Base-by-base conservation (phyloP, 2,113 vertebrate genomes). In the Varanus komodoensis region DNA sequence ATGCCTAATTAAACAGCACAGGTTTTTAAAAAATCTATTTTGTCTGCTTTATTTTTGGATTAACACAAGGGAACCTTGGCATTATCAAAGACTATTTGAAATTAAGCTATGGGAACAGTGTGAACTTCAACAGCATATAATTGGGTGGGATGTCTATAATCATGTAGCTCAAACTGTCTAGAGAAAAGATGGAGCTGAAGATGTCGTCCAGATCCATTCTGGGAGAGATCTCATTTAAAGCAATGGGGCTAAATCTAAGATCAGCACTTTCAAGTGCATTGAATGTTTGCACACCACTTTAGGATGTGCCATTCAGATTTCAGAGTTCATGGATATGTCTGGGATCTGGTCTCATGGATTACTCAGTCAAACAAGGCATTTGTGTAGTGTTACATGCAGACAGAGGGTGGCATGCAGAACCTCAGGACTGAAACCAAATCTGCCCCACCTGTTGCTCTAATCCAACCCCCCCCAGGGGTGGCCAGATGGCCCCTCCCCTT, bases 1-100 rank as follows among this genome's bases (percentile, higher is more conserved):
- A 73, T 91, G 87, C 91, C 94, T 96, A 97, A 97, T 96, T 97
- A 96, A 97, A 95, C 79, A 84, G 89, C 78, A 73, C 94, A 88
- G 94, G 92, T 91, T 94, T 96, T 86, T 86, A 71, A 94, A 83
- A 92, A 94, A 95, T 52, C 90, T 91, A 74, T 64, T 83, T 89
- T 90, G 89, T 92, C 52, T 29, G 69, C 93, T 94, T 95, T 95
- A 82, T 93, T 94, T 95, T 86, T 93, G 67, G 75, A 91, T 92
- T 95, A 95, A 83, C 82, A 86, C 87, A 87, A 83, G 34, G 67
- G 83, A 89, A 92, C 19, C 80, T 89, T 74, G 73, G 9, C 54
- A 74, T 91, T 89, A 82, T 90, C 94, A 87, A 94, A 94, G 44
- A 11, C 21, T 89, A 32, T 94, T 92, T 95, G 90, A 93, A 95